These are phyloP conservation scores for Hypothenemus hampei DNA, from an alignment of 1,140 invertebrate genomes.

Conservation along the genomic window DNA sequence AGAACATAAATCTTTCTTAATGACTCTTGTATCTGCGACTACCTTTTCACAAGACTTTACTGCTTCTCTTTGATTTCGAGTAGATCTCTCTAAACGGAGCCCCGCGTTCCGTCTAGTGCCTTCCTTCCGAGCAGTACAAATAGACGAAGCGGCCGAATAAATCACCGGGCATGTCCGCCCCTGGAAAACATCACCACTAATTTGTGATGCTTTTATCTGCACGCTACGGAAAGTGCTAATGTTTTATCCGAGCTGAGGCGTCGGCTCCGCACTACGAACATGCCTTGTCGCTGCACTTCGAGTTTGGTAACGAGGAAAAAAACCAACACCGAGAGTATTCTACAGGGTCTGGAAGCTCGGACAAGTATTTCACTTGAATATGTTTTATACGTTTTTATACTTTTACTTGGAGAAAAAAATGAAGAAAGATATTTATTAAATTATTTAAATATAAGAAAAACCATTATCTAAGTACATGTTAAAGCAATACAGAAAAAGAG, in stretches of 20 bases:
- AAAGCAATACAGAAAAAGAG: no score
- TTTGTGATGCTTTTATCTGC: slow-evolving; percentile 42
- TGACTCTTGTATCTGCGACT: slow-evolving; percentile 15
- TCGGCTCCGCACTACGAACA: slow-evolving; percentile 25
- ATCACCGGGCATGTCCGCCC: slow-evolving; percentile 25
- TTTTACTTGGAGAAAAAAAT: no score
- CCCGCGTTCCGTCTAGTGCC: slow-evolving; percentile 25
- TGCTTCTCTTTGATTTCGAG: slow-evolving; percentile 21
- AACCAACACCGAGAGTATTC: no score
- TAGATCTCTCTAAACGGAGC: slow-evolving; percentile 19
- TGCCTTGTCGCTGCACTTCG: slow-evolving; percentile 32
- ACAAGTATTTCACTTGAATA: no score
- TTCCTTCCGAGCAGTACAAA: slow-evolving; percentile 26
- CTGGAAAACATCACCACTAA: slow-evolving; percentile 33
- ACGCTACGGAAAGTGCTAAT: slow-evolving; percentile 39
- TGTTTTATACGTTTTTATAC: no score
- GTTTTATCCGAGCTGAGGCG: slow-evolving; percentile 36
- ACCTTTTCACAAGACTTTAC: slow-evolving; percentile 19
- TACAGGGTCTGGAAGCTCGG: no score
- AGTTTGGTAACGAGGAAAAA: no score
- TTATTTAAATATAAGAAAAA: no score
- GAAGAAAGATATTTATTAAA: no score
- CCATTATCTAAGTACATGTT: no score
- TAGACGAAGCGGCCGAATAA: slow-evolving; percentile 23
- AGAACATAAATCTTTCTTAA: slow-evolving; percentile 18